Evolutionary conservation across 2,113 vertebrate species (phyloP).

Genomic region (Calyptommatus sinebrachiatus): DNA sequence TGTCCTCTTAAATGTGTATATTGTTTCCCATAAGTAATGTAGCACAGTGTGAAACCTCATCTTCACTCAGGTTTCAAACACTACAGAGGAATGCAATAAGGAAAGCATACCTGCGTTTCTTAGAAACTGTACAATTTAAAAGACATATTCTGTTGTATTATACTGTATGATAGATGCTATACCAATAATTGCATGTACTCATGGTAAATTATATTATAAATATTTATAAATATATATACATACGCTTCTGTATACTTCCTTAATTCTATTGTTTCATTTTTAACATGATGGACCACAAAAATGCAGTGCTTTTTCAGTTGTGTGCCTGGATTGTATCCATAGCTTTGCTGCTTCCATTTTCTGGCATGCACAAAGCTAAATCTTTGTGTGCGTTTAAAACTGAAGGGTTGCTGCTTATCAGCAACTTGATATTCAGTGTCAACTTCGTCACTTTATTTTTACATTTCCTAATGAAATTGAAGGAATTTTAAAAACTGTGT

Average conservation of each 20-base stretch:
- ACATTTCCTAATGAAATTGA: constrained; percentile 41
- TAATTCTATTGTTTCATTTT: constrained; percentile 70
- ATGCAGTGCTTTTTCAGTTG: constrained; percentile 60
- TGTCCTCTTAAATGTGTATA: constrained; percentile 54
- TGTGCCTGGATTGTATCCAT: constrained; percentile 58
- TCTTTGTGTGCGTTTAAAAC: constrained; percentile 54
- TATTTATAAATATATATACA: constrained; percentile 77
- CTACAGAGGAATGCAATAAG: constrained; percentile 74
- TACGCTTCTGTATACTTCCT: constrained; percentile 72
- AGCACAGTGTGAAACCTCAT: constrained; percentile 71
- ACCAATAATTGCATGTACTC: constrained; percentile 83
- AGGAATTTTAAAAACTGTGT: constrained; percentile 43
- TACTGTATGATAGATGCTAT: constrained; percentile 84
- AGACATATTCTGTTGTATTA: constrained; percentile 80
- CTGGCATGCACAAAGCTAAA: constrained; percentile 65
- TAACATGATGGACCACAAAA: constrained; percentile 68
- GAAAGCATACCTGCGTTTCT: constrained; percentile 69
- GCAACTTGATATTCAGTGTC: constrained; percentile 56
- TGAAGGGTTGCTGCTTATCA: constrained; percentile 59
- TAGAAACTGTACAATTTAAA: constrained; percentile 68
- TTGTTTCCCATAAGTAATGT: constrained; percentile 68
- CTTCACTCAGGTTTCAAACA: constrained; percentile 70
- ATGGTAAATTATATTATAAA: constrained; percentile 78
- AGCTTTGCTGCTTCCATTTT: constrained; percentile 58
- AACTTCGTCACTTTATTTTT: constrained; percentile 39